Evolutionary conservation across 1,140 invertebrate species (phyloP).

Genomic region (Plutomurus gul): DNA sequence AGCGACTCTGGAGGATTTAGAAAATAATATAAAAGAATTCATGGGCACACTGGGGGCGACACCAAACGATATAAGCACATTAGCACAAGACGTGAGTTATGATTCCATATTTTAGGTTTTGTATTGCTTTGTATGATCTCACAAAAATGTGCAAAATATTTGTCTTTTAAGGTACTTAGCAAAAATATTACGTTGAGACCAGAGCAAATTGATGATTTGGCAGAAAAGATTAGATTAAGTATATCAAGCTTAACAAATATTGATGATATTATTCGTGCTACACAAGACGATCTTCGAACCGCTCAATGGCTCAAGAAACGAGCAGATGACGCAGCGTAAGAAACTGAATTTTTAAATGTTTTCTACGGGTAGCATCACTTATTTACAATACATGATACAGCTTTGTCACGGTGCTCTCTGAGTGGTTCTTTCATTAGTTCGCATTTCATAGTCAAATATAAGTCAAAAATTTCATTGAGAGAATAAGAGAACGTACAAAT

Average conservation of each 20-base stretch:
- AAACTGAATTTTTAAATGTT: not conserved
- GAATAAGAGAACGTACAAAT: too few relatives aligned
- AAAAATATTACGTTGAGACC: conserved; percentile 74
- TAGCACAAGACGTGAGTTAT: conserved; percentile 73
- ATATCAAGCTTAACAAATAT: conserved; percentile 86
- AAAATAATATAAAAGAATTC: conserved; percentile 75
- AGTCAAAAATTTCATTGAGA: too few relatives aligned
- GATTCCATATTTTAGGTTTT: not conserved
- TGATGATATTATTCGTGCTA: conserved; percentile 84
- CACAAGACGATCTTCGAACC: conserved; percentile 72
- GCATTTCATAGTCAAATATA: too few relatives aligned
- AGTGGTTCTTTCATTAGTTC: too few relatives aligned
- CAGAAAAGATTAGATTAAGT: conserved; percentile 80
- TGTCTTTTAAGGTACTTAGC: conserved; percentile 60
- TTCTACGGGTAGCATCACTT: too few relatives aligned
- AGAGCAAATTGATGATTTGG: conserved; percentile 81
- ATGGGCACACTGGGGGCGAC: conserved; percentile 74
- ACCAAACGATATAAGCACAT: conserved; percentile 76
- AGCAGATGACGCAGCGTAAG: conserved; percentile 77
- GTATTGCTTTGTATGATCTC: not conserved
- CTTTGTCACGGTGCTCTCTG: too few relatives aligned
- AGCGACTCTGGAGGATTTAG: conserved; percentile 63
- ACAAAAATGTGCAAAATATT: not conserved
- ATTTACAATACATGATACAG: too few relatives aligned
- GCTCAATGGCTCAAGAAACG: conserved; percentile 75